Percentiles rank a stretch among this genome's conserved stretches.
phyloP scores from a whole-genome alignment of 1,140 invertebrate species.

The Ceratina japonica region DNA sequence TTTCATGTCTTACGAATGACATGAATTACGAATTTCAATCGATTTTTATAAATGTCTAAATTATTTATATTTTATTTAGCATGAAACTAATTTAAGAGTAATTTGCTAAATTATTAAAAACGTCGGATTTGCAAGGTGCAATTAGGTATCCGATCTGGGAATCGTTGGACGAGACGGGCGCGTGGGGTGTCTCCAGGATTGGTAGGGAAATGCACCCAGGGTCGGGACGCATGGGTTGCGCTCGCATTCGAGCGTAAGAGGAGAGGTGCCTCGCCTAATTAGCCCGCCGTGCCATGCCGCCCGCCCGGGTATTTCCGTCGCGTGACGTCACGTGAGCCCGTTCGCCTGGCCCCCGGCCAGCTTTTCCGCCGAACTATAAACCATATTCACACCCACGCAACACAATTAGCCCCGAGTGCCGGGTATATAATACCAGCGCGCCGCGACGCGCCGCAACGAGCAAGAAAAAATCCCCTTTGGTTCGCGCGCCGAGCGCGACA shows the following conservation, averaged over 20 bases:
- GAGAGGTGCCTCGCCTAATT: conserved; percentile 77
- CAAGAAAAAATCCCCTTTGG: neutral
- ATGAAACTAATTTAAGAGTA: neutral
- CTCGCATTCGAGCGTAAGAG: conserved; percentile 75
- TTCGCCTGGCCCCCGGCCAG: conserved; percentile 77
- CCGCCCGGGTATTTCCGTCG: conserved; percentile 76
- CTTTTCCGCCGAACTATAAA: conserved; percentile 78
- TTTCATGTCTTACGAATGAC: neutral
- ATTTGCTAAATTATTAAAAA: neutral
- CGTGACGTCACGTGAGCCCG: conserved; percentile 78
- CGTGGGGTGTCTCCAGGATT: conserved; percentile 19
- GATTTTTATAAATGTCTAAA: neutral
- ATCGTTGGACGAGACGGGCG: no score
- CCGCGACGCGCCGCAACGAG: neutral
- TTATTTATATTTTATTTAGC: neutral
- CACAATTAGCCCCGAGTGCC: conserved; percentile 75
- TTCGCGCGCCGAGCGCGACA: no score
- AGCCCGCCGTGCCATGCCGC: conserved; percentile 54
- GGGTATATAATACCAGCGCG: conserved; percentile 70
- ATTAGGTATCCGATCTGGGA: no score
- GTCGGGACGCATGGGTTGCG: conserved; percentile 74
- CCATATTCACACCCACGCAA: conserved; percentile 79
- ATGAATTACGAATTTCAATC: no score
- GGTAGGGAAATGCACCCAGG: conserved; percentile 36
- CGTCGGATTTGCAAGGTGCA: no score